Evolutionary conservation across 2,888 invertebrate genomes (phyloP), one percentile per base, ranked within the genome.

Genomic region (Nomada hirtipes): DNA sequence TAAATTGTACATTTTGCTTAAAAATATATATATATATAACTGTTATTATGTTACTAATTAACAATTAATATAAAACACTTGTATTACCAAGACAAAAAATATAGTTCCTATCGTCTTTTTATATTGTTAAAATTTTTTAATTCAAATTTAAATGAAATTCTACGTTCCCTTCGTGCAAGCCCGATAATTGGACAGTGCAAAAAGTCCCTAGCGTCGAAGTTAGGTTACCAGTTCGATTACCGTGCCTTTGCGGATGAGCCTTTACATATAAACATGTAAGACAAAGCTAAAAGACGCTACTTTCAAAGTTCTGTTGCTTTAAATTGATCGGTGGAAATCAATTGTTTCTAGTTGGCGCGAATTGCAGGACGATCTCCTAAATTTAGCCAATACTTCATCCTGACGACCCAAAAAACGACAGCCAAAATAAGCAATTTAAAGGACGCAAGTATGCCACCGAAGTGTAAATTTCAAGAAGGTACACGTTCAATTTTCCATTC

Each of bases 401-500:
- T 64, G 72, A 59, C 69, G 65, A 71, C 29, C 11, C n/a, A 42
- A 47, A 82, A 60, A 15, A 2, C 4, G 53, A 50, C 65, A 60
- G 52, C 26, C 83, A 83, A 84, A 79, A 84, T 84, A 84, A 84
- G 75, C 44, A 83, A 50, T 70, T 59, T 61, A 76, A 67, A 83
- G 73, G 83, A 83, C 26, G 3, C 53, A 3, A 65, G 36, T n/a
- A 88, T 95, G 95, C 96, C 96, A 89, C 96, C 96, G 76, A 97
- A 96, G 93, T 94, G 95, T 84, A 97, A 97, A 93, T 97, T 97
- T 94, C 94, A 96, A 47, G 97, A 97, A 95, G 97, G 97, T 96
- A 94, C 1, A 18, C 9, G 23, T 26, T 70, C 23, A 47, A 55
- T 63, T 73, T 67, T 60, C 61, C 44, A 60, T 59, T 36, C 4